Percentiles rank a stretch among this genome's conserved stretches.
Conservation (phyloP, 2,113 vertebrate species). For the Cavia aperea region DNA sequence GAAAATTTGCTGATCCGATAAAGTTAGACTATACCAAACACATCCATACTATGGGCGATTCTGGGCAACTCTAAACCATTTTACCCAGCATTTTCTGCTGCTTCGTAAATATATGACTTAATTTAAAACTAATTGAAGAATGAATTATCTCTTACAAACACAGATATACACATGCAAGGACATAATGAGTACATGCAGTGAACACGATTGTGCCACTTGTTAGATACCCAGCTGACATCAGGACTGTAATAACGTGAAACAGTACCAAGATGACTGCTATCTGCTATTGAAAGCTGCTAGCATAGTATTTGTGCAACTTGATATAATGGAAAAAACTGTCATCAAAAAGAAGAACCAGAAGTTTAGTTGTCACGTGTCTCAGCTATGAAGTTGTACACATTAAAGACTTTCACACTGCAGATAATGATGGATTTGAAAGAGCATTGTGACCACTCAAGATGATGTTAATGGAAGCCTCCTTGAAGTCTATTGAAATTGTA, state of each 20-base stretch:
- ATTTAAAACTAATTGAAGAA: background rate
- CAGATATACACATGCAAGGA: background rate
- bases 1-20: background rate
- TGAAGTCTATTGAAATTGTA: constrained; percentile 45
- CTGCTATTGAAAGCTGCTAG: background rate
- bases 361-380: constrained; percentile 8
- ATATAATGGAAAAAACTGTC: background rate
- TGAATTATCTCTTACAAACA: background rate
- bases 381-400: constrained; percentile 1
- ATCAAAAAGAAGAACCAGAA: constrained; percentile 25
- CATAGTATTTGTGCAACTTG: background rate
- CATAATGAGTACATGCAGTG: background rate
- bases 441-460: constrained; percentile 22
- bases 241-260: background rate
- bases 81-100: background rate
- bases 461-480: constrained; percentile 38
- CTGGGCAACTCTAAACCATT: background rate
- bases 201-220: background rate
- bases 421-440: constrained; percentile 53
- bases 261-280: background rate
- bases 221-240: background rate
- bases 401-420: constrained; percentile 52
- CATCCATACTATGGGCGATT: background rate
- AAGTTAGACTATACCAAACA: background rate
- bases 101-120: background rate